Base-by-base conservation (phyloP, 1,140 invertebrate genomes). In the Bombus waltoni region DNA sequence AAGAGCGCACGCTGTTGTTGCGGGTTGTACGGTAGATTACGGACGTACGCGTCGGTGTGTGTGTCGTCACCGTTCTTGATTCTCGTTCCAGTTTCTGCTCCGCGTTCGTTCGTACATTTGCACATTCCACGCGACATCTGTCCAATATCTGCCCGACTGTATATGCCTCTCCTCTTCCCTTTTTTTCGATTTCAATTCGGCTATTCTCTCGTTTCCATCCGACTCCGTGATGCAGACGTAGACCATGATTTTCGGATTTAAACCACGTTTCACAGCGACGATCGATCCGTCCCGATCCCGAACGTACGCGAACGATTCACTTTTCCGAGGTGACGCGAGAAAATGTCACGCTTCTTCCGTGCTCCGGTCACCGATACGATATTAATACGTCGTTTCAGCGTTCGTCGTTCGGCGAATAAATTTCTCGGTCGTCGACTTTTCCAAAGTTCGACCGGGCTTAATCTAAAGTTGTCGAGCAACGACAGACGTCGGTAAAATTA, bases 121-220 rank as follows among this genome's bases (percentile, higher is more conserved):
- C 85, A 85, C 88, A 90, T 87, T 72, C 59, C 81, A 86, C 77
- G 76, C 81, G 89, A 90, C 89, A 90, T 91, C 89, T 91, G 89
- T 88, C 89, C 87, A 84, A 90, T 91, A 87, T 90, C 85, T 71
- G 72, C 40, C 72, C 38, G 42, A 57, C 35, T 59, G 57, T 28
- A 10, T 22, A 10, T 22, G 42, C 18, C n/a, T 57, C 65, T 25
- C n/a, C 47, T 32, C 74, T 25, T 57, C 38, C 65, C 72, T 76
- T 35, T 76, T 53, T 53, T 22, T 28, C 82, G 2, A 35, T 40
- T n/a, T 62, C 59, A 5, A 15, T n/a, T 35, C 66, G 53, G 75
- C n/a, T 57, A 76, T 86, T 86, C 83, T 76, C 72, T 62, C 74
- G 6, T 68, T 89, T 83, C 66, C 86, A 62, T 80, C 62, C 76